Conservation (phyloP, 2,113 vertebrate genomes). For the Dunckerocampus dactyliophorus region DNA sequence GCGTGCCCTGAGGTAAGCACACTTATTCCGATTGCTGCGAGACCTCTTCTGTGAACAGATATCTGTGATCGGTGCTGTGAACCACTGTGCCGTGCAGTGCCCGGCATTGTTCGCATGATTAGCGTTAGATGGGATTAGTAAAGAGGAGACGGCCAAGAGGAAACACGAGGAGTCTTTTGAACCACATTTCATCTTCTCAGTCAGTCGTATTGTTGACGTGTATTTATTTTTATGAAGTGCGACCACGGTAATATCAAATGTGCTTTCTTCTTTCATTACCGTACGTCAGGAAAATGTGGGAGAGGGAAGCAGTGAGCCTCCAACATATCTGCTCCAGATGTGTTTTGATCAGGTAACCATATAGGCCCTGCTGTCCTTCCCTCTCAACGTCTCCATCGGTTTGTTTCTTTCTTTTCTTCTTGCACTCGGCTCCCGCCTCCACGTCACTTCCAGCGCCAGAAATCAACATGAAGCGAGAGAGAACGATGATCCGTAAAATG, state of each 20-base stretch:
- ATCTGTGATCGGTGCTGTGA: slow-evolving; percentile 57
- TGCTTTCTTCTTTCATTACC: slow-evolving; percentile 36
- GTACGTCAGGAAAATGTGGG: slow-evolving; percentile 21
- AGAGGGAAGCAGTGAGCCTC: slow-evolving; percentile 14
- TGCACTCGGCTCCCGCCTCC: background rate
- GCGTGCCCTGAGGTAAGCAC: slow-evolving; percentile 33
- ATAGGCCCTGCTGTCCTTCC: slow-evolving; percentile 22
- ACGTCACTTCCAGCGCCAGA: slow-evolving; percentile 9
- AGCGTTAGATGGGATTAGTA: slow-evolving; percentile 43
- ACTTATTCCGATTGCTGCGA: slow-evolving; percentile 22
- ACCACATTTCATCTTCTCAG: slow-evolving; percentile 17
- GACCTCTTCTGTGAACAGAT: slow-evolving; percentile 45
- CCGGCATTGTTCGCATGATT: slow-evolving; percentile 51
- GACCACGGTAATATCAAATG: slow-evolving; percentile 32
- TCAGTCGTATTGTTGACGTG: slow-evolving; percentile 25
- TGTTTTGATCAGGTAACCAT: slow-evolving; percentile 56
- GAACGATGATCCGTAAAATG: slow-evolving; percentile 61
- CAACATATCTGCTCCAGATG: slow-evolving; percentile 62
- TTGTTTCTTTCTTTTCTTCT: slow-evolving; percentile 7
- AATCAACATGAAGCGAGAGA: slow-evolving; percentile 15
- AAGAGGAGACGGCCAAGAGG: slow-evolving; percentile 33
- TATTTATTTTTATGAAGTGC: slow-evolving; percentile 31
- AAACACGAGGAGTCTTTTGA: slow-evolving; percentile 40
- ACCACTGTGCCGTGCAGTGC: slow-evolving; percentile 38
- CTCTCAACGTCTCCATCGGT: slow-evolving; percentile 3